phyloP scores from a whole-genome alignment of 2,113 vertebrate species.

The Dipodomys stephensi region DNA sequence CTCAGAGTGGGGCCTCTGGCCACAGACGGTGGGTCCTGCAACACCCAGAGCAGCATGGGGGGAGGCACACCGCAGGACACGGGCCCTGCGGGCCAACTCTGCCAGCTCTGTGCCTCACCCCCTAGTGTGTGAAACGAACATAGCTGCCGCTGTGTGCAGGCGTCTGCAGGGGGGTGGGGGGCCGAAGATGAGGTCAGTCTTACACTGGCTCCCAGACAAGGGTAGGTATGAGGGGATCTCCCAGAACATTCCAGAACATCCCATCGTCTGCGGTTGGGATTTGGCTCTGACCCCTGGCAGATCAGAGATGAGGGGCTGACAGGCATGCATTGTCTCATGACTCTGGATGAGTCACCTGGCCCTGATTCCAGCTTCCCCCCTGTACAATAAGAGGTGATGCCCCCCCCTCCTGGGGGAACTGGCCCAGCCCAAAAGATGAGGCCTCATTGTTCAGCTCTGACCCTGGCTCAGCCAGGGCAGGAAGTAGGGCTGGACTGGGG shows the following conservation, averaged over 20 bases:
- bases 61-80: too few relatives aligned
- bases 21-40: neutral
- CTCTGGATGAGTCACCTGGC: neutral
- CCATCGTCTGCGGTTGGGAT: neutral
- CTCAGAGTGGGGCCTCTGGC: neutral
- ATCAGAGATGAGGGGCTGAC: neutral
- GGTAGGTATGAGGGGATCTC: too few relatives aligned
- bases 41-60: neutral
- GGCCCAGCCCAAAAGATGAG: neutral
- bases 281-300: neutral
- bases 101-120: neutral
- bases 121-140: neutral
- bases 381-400: neutral
- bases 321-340: neutral
- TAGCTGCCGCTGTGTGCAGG: neutral
- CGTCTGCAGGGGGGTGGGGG: too few relatives aligned
- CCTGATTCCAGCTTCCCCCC: neutral
- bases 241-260: too few relatives aligned
- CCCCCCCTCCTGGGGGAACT: too few relatives aligned
- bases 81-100: accelerated
- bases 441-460: neutral
- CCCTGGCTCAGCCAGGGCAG: neutral
- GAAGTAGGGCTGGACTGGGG: neutral
- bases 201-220: neutral
- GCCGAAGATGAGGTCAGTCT: neutral